Evolutionary conservation across 2,797 vertebrate genomes (phyloP).

Genomic region (Harpagifer antarcticus): DNA sequence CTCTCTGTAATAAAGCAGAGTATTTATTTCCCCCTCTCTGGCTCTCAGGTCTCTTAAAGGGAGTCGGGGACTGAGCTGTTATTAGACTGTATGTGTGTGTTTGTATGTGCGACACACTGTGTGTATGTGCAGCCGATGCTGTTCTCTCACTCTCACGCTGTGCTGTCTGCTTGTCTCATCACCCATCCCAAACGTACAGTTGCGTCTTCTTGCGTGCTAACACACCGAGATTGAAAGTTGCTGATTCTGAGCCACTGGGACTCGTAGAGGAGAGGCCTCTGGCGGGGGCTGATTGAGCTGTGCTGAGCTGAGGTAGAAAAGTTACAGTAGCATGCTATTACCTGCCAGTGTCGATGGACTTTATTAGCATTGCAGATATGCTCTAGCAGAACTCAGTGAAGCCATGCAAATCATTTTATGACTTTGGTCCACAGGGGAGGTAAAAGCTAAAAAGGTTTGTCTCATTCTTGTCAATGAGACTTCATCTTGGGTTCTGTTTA

Average conservation of each 20-base stretch:
- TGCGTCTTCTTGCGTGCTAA: constrained; percentile 80
- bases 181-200: constrained; percentile 81
- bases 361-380: constrained; percentile 84
- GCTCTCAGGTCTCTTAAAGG: constrained; percentile 82
- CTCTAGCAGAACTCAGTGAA: constrained; percentile 75
- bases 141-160: constrained; percentile 60
- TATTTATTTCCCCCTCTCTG: constrained; percentile 82
- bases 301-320: constrained; percentile 82
- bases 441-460: constrained; percentile 77
- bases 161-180: constrained; percentile 80
- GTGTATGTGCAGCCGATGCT: constrained; percentile 17
- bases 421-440: constrained; percentile 69
- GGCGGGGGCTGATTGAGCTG: constrained; percentile 82
- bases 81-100: constrained; percentile 75
- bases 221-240: constrained; percentile 83
- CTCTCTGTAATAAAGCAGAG: constrained; percentile 83
- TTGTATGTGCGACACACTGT: constrained; percentile 30
- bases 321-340: constrained; percentile 82
- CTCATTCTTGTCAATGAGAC: constrained; percentile 71
- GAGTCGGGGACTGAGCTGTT: constrained; percentile 75
- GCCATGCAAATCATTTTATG: constrained; percentile 82
- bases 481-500: constrained; percentile 38
- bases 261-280: constrained; percentile 78
- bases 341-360: constrained; percentile 77
- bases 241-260: constrained; percentile 81